Base-by-base conservation (phyloP, 2,113 vertebrate species). In the Pteronura brasiliensis region DNA sequence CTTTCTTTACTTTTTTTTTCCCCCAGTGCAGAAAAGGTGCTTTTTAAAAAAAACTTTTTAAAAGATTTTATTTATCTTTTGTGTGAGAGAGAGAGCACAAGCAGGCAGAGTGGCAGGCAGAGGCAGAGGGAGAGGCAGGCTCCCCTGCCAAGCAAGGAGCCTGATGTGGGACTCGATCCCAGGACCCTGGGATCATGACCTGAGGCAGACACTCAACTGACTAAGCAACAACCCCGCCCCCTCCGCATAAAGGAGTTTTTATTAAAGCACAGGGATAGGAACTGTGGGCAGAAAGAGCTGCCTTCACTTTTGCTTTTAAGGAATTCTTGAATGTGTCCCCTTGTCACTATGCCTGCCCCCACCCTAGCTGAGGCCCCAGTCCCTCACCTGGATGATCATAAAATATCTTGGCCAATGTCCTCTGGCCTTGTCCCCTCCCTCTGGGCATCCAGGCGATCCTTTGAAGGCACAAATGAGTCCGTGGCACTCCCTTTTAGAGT, bases 401-500 rank as follows among this genome's bases (percentile, higher is more conserved):
- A 77, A 47, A 27, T 36, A 49, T 87, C 44, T 21, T 27, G n/a
- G 42, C 42, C n/a, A 12, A n/a, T 47, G 88, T 49, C n/a, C 55
- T 69, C 71, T 36, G 55, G 83, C 82, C 34, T 74, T 42, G 27
- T 7, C 49, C 23, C 29, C 47, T 76, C 47, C 52, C 13, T 0
- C 13, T 0, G 0, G 55, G 11, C 55, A 3, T 44, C 10, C 2
- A 2, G 2, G 31, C 7, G 42, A 47, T 14, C 34, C 82, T 92
- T 42, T 1, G 49, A 77, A 85, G 81, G 71, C 31, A 44, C 77
- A 84, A 4, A 2, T 21, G 65, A 77, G 59, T 65, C 61, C 14
- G 21, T 1, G 1, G 17, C 15, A 2, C 7, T 52, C 3, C 71
- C 57, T 83, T 92, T 82, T 1, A 18, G 29, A 44, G 11, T 29